Base-by-base conservation (phyloP, 2,888 invertebrate genomes). In the Tachina fera region DNA sequence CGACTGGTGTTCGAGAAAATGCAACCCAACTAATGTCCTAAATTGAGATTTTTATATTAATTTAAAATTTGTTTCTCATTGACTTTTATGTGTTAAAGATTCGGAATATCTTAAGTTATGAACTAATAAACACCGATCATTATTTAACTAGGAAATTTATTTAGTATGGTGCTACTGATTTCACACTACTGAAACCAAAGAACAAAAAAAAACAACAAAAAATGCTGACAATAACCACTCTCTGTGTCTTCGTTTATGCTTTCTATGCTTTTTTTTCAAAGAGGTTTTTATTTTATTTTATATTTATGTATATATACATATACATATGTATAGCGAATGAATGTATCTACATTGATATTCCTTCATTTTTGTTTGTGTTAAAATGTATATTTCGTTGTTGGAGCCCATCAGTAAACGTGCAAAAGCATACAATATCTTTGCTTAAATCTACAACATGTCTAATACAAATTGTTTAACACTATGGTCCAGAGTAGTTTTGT, bases 381-480 rank as follows among this genome's bases (percentile, higher is more conserved):
- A 41, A 43, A 67, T 72, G 47, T 75, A 77, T 56, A 51, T 67
- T 67, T 72, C 71, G 71, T 60, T 78, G 78, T 49, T 86, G 83
- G 72, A 78, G 77, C 72, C 72, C 70, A 67, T 53, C 72, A 76
- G 76, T n/a, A 79, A 82, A 80, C 72, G 82, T 83, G 82, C 79
- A 75, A 80, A 83, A 77, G 68, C 74, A 80, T 85, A 72, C 63
- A 79, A 79, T 72, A 87, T 87, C 85, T 86, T 72, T 83, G 76
- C 71, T 31, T 81, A 75, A 83, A 87, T 87, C 85, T 87, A 87
- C 87, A 87, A 83, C 87, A 85, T 86, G 87, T 87, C 85, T 87
- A 78, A 85, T 80, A 87, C 87, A 87, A 85, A 87, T 83, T 85
- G 79, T 83, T 83, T 83, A 83, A 75, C 83, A 76, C 86, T 85